A percentile compares a stretch with the other conserved stretches of the same genome.
These are phyloP conservation scores for Stratiolaelaps scimitus DNA, from an alignment of 1,140 invertebrate genomes.

Conservation along the genomic window DNA sequence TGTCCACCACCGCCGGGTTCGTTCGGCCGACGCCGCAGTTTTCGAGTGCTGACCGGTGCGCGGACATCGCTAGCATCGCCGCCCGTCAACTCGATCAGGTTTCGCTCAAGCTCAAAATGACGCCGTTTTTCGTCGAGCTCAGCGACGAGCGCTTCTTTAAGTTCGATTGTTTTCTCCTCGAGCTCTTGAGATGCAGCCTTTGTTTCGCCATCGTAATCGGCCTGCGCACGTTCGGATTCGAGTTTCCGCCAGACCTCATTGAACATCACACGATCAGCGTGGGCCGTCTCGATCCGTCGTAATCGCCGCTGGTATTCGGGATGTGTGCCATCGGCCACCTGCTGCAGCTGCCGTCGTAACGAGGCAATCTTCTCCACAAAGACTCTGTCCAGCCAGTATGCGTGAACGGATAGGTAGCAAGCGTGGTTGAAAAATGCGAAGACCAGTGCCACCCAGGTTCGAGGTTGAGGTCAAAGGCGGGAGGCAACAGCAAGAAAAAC, in stretches of 20 bases:
- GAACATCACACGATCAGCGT: conserved; percentile 60
- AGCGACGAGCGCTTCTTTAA: conserved; percentile 72
- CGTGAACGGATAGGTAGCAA: background rate
- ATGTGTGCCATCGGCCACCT: conserved; percentile 69
- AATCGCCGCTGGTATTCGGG: conserved; percentile 69
- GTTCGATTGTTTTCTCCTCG: conserved; percentile 84
- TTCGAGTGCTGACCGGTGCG: conserved; percentile 56
- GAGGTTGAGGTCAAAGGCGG: too few relatives aligned
- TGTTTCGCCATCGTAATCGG: conserved; percentile 73
- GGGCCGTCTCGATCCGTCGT: conserved; percentile 64
- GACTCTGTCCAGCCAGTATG: conserved; percentile 50
- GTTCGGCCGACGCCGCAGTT: conserved; percentile 75
- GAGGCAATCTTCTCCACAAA: conserved; percentile 82
- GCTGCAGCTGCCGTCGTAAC: conserved; percentile 75
- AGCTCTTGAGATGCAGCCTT: conserved; percentile 75
- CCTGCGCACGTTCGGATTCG: conserved; percentile 63
- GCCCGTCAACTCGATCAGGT: conserved; percentile 73
- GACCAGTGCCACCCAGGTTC: too few relatives aligned
- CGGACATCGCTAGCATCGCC: conserved; percentile 49
- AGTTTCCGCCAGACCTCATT: conserved; percentile 60
- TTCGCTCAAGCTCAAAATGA: conserved; percentile 71
- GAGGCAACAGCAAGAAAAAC: too few relatives aligned
- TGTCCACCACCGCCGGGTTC: conserved; percentile 59
- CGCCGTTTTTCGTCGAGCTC: conserved; percentile 86
- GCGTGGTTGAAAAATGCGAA: too few relatives aligned